phyloP scores from a whole-genome alignment of 53 echinoderm and acorn worm species.

The Temnopleurus reevesii region DNA sequence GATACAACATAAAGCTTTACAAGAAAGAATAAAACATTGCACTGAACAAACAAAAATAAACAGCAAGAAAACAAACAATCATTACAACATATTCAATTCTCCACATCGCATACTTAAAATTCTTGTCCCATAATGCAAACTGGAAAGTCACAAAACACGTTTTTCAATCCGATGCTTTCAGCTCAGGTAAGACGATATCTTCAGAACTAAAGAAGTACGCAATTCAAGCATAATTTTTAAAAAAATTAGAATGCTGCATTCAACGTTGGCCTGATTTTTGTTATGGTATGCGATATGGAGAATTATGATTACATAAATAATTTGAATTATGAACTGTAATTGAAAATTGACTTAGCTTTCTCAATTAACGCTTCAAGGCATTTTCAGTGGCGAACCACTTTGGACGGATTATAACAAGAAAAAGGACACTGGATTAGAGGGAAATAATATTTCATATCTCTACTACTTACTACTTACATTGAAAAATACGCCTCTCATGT shows the following conservation, averaged over 20 bases:
- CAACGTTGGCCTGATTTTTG: no score
- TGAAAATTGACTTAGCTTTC: not conserved
- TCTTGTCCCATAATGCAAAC: no score
- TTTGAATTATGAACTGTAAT: not conserved
- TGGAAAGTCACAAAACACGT: no score
- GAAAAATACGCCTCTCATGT: not conserved
- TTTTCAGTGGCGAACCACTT: not conserved
- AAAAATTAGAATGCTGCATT: no score
- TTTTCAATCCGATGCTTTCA: no score
- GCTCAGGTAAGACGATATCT: no score
- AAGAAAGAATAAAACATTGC: constrained; percentile 3
- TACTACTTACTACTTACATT: not conserved
- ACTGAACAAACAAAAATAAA: not conserved
- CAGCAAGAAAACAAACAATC: constrained; percentile 31
- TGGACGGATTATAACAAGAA: constrained; percentile 22
- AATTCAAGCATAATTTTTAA: no score
- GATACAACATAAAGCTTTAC: constrained; percentile 12
- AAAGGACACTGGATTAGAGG: not conserved
- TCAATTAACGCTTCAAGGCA: not conserved
- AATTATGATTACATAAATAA: not conserved
- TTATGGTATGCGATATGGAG: not conserved
- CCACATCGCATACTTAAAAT: not conserved
- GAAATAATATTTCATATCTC: not conserved
- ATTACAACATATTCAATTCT: no score
- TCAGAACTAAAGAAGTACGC: no score